Evolutionary conservation across 2,113 vertebrate species (phyloP).

Genomic region (Notiomystis cincta): DNA sequence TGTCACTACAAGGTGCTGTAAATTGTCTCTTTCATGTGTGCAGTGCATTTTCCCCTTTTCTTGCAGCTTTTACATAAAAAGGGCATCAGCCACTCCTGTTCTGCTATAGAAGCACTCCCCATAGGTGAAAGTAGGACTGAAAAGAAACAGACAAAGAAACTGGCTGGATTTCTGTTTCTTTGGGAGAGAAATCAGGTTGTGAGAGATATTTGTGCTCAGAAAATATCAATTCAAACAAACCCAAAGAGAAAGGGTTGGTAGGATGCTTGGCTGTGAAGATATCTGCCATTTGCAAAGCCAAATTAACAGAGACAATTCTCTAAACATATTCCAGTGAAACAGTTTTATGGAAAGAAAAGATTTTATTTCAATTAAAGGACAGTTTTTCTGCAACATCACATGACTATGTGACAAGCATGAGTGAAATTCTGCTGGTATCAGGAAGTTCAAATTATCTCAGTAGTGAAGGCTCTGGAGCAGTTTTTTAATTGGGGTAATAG

Average conservation of each 20-base stretch:
- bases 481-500: neutral
- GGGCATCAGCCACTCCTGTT: neutral
- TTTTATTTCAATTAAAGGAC: neutral
- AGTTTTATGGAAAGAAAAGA: neutral
- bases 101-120: neutral
- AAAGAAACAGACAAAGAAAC: neutral
- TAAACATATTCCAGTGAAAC: neutral
- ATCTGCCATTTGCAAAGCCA: neutral
- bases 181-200: neutral
- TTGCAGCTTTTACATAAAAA: neutral
- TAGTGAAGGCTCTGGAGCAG: neutral
- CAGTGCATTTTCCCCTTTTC: neutral
- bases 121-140: neutral
- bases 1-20: neutral
- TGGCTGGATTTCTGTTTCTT: neutral
- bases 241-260: neutral
- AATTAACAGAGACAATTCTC: neutral
- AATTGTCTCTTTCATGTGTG: accelerated
- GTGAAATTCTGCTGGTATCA: neutral
- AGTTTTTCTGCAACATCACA: neutral
- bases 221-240: neutral
- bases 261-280: neutral
- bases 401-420: neutral
- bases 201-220: neutral
- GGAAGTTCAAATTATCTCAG: neutral